phyloP scores from a whole-genome alignment of 37 sponge, comb jelly and placozoan genomes.

The Theonella swinhoei region DNA sequence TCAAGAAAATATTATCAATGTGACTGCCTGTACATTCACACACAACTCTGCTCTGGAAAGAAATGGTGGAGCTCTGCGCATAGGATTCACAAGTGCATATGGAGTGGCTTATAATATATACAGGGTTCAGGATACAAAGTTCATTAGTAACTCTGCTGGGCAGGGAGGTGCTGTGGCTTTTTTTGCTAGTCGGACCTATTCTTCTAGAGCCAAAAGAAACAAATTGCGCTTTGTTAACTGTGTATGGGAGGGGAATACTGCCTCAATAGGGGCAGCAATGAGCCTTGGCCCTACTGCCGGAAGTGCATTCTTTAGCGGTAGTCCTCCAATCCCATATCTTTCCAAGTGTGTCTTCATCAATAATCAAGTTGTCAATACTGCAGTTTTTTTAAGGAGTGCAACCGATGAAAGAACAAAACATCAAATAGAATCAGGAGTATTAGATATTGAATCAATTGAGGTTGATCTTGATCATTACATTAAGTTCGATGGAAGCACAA shows the following conservation, averaged over 20 bases:
- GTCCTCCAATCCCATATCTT: background rate
- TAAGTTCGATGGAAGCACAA: background rate
- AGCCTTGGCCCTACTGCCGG: background rate
- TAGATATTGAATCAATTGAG: background rate
- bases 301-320: background rate
- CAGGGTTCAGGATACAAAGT: background rate
- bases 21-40: background rate
- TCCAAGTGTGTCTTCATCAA: too few species aligned
- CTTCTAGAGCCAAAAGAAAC: background rate
- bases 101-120: background rate
- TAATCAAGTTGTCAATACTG: background rate
- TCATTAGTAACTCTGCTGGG: background rate
- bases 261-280: background rate
- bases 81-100: background rate
- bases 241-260: background rate
- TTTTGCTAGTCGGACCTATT: background rate
- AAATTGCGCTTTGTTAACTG: background rate
- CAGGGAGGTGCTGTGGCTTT: background rate
- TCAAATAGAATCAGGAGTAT: background rate
- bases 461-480: background rate
- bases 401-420: background rate
- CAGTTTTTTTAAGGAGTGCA: background rate
- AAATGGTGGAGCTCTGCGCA: background rate
- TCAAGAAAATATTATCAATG: background rate
- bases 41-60: background rate